Percentiles rank a stretch among this genome's conserved stretches.
These are phyloP conservation scores for Dasyornis broadbenti DNA, from an alignment of 2,113 vertebrate genomes.

Conservation along the genomic window DNA sequence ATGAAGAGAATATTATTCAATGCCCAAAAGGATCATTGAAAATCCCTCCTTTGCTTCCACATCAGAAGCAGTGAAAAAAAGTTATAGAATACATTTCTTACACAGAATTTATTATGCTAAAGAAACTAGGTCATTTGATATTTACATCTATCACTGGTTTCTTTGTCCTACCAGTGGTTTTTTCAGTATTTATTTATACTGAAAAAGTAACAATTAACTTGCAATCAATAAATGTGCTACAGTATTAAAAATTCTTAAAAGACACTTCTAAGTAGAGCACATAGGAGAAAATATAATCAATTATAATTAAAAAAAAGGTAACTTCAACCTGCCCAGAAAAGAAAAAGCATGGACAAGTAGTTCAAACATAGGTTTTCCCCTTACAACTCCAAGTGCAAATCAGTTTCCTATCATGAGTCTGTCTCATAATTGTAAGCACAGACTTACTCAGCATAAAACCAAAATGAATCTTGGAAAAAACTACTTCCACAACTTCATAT, in stretches of 20 bases:
- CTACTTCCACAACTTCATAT: not conserved
- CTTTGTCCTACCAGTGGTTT: not conserved
- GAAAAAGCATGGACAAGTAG: not conserved
- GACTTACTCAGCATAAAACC: not conserved
- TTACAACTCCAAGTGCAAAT: not conserved
- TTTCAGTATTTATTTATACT: not conserved
- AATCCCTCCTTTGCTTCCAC: not conserved
- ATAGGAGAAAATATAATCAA: not conserved
- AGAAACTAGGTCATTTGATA: not conserved
- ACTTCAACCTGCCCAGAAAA: not conserved
- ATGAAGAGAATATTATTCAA: slow-evolving; percentile 30
- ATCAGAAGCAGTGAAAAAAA: not conserved
- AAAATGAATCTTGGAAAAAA: not conserved
- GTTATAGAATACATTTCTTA: not conserved
- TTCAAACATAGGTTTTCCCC: not conserved
- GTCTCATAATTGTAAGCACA: not conserved
- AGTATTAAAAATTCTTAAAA: not conserved
- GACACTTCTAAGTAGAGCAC: not conserved
- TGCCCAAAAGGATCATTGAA: slow-evolving; percentile 18
- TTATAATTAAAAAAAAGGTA: not conserved
- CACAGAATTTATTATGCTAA: not conserved
- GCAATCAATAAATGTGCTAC: not conserved
- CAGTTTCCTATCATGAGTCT: not conserved
- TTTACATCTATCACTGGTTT: not conserved
- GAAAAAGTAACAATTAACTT: not conserved